phyloP scores from a whole-genome alignment of 23 tunicate species.

The Trididemnum nubilum region DNA sequence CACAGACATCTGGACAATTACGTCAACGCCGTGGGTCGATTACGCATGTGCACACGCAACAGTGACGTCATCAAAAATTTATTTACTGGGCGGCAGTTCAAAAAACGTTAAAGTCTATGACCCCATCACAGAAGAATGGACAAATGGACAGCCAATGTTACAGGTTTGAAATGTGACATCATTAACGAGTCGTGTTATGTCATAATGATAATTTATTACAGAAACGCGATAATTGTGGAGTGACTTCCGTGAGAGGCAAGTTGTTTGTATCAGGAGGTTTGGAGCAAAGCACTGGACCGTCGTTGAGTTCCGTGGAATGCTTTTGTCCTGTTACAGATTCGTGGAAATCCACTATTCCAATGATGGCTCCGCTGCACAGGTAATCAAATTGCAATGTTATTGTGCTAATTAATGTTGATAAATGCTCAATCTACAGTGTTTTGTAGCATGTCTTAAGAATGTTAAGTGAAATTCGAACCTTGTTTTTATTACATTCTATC shows the following conservation, averaged over 20 bases:
- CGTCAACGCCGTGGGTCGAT: conserved; percentile 53
- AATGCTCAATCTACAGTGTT: no score
- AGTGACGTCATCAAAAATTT: conserved; percentile 32
- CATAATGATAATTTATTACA: no score
- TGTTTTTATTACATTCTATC: no score
- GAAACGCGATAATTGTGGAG: conserved; percentile 91
- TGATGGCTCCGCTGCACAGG: neutral
- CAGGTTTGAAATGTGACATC: conserved; percentile 59
- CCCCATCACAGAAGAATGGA: conserved; percentile 46
- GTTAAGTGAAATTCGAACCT: no score
- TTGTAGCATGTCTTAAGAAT: no score
- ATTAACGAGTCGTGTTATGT: no score
- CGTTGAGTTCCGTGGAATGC: conserved; percentile 62
- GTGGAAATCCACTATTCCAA: conserved; percentile 42
- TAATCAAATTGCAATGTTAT: neutral
- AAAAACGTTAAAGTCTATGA: conserved; percentile 67
- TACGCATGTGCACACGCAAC: conserved; percentile 89
- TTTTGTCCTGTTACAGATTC: conserved; percentile 59
- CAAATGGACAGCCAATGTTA: conserved; percentile 40
- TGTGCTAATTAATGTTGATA: neutral
- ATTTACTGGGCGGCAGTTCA: conserved; percentile 83
- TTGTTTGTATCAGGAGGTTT: conserved; percentile 88
- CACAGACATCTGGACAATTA: conserved; percentile 34
- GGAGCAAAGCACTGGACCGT: conserved; percentile 64
- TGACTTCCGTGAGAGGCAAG: conserved; percentile 52